Percentiles rank a stretch among this genome's conserved stretches.
These are phyloP conservation scores for Drosophila heteroneura DNA, from an alignment of 2,888 invertebrate species.

Conservation along the genomic window DNA sequence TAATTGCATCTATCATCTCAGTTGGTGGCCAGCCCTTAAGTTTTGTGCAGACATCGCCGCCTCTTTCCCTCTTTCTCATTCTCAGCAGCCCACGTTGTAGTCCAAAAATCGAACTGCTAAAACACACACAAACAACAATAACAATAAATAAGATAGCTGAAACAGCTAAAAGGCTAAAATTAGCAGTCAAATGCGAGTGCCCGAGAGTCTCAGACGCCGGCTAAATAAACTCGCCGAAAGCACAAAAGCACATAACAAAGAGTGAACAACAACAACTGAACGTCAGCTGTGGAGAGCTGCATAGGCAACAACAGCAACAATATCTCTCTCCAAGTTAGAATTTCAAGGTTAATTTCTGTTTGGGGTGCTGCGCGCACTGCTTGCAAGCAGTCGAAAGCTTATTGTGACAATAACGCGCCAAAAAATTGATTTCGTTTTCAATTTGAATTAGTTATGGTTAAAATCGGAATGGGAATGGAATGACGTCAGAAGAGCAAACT, in stretches of 20 bases:
- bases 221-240: slow-evolving; percentile 55
- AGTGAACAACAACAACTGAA: neutral
- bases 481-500: slow-evolving; percentile 34
- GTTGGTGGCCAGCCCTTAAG: slow-evolving; percentile 3
- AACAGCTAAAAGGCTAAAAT: slow-evolving; percentile 78
- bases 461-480: neutral
- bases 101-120: slow-evolving; percentile 48
- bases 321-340: slow-evolving; percentile 3
- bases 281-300: slow-evolving; percentile 23
- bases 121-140: slow-evolving; percentile 25
- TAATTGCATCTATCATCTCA: neutral
- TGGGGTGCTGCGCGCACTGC: slow-evolving; percentile 42
- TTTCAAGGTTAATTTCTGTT: slow-evolving; percentile 63
- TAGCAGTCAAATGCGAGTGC: slow-evolving; percentile 64
- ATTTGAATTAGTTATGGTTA: slow-evolving; percentile 42
- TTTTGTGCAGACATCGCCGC: neutral
- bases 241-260: neutral
- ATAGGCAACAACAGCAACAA: slow-evolving; percentile 49
- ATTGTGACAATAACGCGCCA: slow-evolving; percentile 24
- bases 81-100: slow-evolving; percentile 46
- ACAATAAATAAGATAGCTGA: slow-evolving; percentile 49
- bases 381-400: slow-evolving; percentile 40
- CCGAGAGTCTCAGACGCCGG: slow-evolving; percentile 54
- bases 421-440: slow-evolving; percentile 33
- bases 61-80: neutral